These are phyloP conservation scores for Drosophila tripunctata DNA, from an alignment of 2,888 invertebrate species.

Conservation along the genomic window DNA sequence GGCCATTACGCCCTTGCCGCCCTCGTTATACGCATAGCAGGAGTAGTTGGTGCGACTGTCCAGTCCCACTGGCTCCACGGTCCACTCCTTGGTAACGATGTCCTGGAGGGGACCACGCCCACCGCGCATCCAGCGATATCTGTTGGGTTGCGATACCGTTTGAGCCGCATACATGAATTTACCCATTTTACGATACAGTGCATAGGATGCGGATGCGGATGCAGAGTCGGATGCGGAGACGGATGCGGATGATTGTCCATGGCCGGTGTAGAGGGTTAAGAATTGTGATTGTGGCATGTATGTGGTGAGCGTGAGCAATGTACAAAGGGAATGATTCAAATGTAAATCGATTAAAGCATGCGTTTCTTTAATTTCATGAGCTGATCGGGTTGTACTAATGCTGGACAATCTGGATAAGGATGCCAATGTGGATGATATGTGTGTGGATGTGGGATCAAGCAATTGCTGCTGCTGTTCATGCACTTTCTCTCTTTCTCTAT, in stretches of 20 bases:
- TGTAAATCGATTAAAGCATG: constrained; percentile 82
- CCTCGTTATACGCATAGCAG: constrained; percentile 93
- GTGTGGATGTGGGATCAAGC: constrained; percentile 47
- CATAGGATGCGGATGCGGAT: constrained; percentile 45
- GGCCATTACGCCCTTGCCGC: constrained; percentile 90
- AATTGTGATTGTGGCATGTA: constrained; percentile 82
- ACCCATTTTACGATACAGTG: constrained; percentile 82
- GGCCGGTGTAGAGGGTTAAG: constrained; percentile 77
- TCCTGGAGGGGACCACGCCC: constrained; percentile 89
- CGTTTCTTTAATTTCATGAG: constrained; percentile 79
- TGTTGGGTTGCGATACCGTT: constrained; percentile 82
- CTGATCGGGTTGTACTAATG: constrained; percentile 42
- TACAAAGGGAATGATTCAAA: constrained; percentile 81
- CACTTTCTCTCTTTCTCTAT: constrained; percentile 32
- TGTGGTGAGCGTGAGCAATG: constrained; percentile 81
- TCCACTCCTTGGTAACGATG: constrained; percentile 90
- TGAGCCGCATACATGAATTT: constrained; percentile 82
- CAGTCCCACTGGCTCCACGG: constrained; percentile 92
- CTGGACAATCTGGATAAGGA: constrained; percentile 46
- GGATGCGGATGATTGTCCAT: constrained; percentile 40
- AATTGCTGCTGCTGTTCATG: constrained; percentile 40
- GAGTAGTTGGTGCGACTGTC: constrained; percentile 95
- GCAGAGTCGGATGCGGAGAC: constrained; percentile 41
- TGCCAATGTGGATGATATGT: constrained; percentile 46
- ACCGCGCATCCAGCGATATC: constrained; percentile 92